Conservation (phyloP, 2,888 invertebrate genomes). For the Frankliniella intonsa region DNA sequence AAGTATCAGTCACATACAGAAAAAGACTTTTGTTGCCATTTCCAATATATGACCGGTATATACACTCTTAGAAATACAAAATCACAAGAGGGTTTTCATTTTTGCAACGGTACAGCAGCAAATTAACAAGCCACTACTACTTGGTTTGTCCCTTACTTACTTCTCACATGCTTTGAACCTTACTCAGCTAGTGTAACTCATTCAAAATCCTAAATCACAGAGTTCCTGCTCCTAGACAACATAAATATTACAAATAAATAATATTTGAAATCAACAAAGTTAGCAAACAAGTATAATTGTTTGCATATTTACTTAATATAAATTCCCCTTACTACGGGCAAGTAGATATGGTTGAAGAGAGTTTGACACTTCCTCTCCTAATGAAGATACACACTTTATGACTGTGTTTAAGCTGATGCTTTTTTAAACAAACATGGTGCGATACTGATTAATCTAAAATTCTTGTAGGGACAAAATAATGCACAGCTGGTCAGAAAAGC, state of each 20-base stretch:
- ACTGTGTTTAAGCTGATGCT: no score
- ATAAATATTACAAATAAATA: slow-evolving; percentile 27
- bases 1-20: not conserved
- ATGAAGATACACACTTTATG: no score
- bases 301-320: slow-evolving; percentile 7
- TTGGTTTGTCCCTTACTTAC: not conserved
- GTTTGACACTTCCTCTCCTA: no score
- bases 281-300: slow-evolving; percentile 1
- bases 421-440: no score
- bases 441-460: no score
- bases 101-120: slow-evolving; percentile 16
- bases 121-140: not conserved
- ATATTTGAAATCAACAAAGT: slow-evolving; percentile 23
- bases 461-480: not conserved
- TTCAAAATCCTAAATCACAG: slow-evolving; percentile 27
- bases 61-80: slow-evolving; percentile 21
- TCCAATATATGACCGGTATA: not conserved
- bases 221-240: slow-evolving; percentile 26
- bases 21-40: not conserved
- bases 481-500: not conserved
- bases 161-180: not conserved
- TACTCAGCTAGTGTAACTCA: slow-evolving; percentile 16
- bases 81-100: slow-evolving; percentile 13
- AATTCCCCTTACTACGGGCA: slow-evolving; percentile 13
- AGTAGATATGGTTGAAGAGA: not conserved